Evolutionary conservation across 2,797 vertebrate genomes (phyloP).

Genomic region (Mormyrops boulengeri): DNA sequence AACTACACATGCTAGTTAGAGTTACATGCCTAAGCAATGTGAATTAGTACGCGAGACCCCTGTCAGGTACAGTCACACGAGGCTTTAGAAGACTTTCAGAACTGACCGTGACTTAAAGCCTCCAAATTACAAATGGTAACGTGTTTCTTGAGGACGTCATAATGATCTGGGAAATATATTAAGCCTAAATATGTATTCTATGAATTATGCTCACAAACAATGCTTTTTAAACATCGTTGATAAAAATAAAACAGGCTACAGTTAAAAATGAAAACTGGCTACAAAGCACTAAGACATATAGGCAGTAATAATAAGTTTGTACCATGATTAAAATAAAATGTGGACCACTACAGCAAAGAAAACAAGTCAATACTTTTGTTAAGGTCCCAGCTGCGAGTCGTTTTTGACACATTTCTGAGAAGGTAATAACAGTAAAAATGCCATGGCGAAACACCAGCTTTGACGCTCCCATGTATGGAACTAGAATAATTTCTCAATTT

Average conservation of each 20-base stretch:
- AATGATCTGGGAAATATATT: neutral
- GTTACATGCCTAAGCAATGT: neutral
- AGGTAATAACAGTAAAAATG: neutral
- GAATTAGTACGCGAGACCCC: neutral
- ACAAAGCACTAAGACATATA: neutral
- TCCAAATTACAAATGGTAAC: neutral
- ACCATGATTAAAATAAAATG: neutral
- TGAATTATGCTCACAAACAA: neutral
- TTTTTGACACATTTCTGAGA: neutral
- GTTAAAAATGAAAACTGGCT: neutral
- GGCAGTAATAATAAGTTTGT: neutral
- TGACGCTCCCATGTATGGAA: neutral
- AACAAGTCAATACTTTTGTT: neutral
- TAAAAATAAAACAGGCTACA: neutral
- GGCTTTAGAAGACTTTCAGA: neutral
- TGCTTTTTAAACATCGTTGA: neutral
- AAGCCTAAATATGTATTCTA: neutral
- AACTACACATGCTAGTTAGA: neutral
- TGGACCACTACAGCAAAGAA: neutral
- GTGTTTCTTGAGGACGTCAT: neutral
- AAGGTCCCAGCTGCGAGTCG: neutral
- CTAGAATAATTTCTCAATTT: neutral
- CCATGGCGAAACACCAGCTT: neutral
- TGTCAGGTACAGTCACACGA: neutral
- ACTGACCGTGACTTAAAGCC: neutral